Percentiles rank a stretch among this genome's conserved stretches.
phyloP scores from a whole-genome alignment of 2,113 vertebrate species.

The Emydura subglobosa region DNA sequence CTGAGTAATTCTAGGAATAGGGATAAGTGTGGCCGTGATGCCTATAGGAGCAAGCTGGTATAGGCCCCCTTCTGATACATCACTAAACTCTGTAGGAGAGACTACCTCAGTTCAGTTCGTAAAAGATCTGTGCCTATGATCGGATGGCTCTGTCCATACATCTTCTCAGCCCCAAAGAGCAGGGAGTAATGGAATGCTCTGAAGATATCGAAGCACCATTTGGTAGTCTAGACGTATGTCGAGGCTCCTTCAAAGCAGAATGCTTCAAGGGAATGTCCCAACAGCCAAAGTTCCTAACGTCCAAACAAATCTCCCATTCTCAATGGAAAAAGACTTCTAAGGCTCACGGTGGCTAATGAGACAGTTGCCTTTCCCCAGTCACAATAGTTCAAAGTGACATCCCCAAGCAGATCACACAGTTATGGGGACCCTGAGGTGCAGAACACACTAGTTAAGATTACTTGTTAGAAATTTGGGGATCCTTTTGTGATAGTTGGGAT shows the following conservation, averaged over 20 bases:
- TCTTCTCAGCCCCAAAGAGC: background rate
- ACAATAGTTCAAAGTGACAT: background rate
- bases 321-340: background rate
- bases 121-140: background rate
- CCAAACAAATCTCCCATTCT: background rate
- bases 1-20: background rate
- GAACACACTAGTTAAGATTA: background rate
- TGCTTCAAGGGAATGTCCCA: background rate
- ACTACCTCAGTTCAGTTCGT: fast-evolving
- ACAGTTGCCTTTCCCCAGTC: background rate
- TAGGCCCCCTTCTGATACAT: background rate
- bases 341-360: background rate
- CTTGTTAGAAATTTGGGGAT: background rate
- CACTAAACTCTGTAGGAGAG: background rate
- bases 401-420: background rate
- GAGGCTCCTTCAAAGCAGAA: background rate
- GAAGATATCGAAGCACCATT: fast-evolving
- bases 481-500: background rate
- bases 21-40: background rate
- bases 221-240: background rate
- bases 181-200: background rate
- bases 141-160: background rate
- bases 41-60: background rate
- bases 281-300: background rate
- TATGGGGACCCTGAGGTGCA: background rate